Percentiles rank a stretch among this genome's conserved stretches.
Conservation (phyloP, 2,113 vertebrate species). For the Procapra przewalskii region DNA sequence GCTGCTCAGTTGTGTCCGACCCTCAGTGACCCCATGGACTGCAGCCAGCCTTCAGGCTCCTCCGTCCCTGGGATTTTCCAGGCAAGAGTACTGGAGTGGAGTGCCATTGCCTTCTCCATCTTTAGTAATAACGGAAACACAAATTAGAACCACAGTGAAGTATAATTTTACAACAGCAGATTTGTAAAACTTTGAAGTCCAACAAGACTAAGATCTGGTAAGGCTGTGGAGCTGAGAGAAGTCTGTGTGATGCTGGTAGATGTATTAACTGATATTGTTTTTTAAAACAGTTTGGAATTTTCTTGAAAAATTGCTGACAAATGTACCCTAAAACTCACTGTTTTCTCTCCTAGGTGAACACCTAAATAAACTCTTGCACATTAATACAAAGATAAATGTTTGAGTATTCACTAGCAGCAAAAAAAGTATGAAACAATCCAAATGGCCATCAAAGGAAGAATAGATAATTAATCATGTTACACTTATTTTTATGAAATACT, state of each 20-base stretch:
- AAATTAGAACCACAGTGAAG: neutral
- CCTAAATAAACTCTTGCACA: neutral
- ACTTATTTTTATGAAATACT: neutral
- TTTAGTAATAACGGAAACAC: neutral
- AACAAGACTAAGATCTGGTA: neutral
- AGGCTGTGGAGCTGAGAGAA: neutral
- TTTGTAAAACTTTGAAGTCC: neutral
- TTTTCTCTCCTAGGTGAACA: neutral
- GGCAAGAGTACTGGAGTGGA: no score
- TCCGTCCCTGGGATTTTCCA: no score
- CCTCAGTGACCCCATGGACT: no score
- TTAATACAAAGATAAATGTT: neutral
- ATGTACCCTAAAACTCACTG: neutral
- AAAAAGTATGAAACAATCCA: neutral
- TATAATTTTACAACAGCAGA: neutral
- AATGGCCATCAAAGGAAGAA: neutral
- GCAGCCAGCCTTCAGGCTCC: no score
- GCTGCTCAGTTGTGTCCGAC: fast-evolving
- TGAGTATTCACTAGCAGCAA: neutral
- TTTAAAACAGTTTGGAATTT: neutral
- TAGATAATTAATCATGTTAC: neutral
- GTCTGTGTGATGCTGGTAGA: neutral
- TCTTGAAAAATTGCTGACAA: neutral
- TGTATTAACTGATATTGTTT: neutral
- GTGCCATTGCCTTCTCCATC: neutral